Conservation (phyloP, 92 coral and sea anemone genomes). For the Muricea muricata region DNA sequence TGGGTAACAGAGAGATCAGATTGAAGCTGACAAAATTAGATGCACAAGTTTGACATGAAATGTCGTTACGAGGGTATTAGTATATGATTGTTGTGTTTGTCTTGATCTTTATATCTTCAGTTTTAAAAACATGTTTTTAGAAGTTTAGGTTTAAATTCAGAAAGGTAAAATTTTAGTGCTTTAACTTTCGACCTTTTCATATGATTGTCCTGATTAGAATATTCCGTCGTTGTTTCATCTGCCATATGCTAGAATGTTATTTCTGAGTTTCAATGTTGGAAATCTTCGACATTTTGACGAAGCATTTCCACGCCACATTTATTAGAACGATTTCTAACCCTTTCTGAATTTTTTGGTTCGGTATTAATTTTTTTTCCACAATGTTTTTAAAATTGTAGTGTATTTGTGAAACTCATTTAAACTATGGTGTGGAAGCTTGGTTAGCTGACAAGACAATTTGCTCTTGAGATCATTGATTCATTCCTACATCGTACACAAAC, state of each 20-base stretch:
- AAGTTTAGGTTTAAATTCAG: not conserved
- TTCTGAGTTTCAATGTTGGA: too few relatives aligned
- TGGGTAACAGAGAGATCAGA: not conserved
- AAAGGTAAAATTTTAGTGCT: not conserved
- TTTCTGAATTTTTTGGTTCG: not conserved
- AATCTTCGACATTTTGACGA: too few relatives aligned
- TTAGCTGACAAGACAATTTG: too few relatives aligned
- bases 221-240: too few relatives aligned
- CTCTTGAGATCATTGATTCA: too few relatives aligned
- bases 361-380: not conserved
- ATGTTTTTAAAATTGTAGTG: too few relatives aligned
- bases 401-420: too few relatives aligned
- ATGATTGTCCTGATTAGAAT: too few relatives aligned
- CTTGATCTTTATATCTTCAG: conserved; percentile 61
- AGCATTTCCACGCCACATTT: not conserved
- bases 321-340: not conserved
- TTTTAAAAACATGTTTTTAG: conserved; percentile 81
- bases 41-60: conserved; percentile 31
- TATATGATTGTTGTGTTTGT: not conserved
- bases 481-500: too few relatives aligned
- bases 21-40: conserved; percentile 1
- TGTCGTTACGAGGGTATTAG: not conserved
- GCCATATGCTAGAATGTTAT: too few relatives aligned
- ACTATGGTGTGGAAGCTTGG: too few relatives aligned
- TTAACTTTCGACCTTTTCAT: not conserved